Evolutionary conservation across 1,140 invertebrate species (phyloP), one percentile per base, ranked within the genome.

Genomic region (Battus philenor): DNA sequence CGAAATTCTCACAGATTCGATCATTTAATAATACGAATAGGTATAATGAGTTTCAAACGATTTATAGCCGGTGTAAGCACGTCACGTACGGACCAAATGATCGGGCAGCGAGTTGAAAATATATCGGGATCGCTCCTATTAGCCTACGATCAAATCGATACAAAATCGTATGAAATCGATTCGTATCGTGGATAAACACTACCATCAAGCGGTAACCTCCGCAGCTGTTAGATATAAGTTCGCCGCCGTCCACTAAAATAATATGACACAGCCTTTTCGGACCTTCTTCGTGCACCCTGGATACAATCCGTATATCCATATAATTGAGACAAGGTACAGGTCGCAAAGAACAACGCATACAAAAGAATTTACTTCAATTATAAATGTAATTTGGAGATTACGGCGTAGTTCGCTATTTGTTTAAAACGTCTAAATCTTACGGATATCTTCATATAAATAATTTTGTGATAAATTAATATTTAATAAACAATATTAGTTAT

Each of bases 221-320:
- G 80, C 80, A 84, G 77, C 77, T 81, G 80, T 76, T 78, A 74
- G 72, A 71, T 66, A 68, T 63, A 61, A 70, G 70, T 75, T 70
- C 74, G 64, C 60, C 77, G 80, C 74, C 75, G 77, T 76, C 80
- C 77, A 79, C 77, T 81, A 79, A 80, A 80, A 80, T 77, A 81
- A 81, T 84, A 81, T 80, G 80, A 81, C 80, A 81, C 67, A 81
- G 77, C 75, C 77, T 58, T 84, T 84, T 81, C 59, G 68, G 69
- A 67, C 68, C 64, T 67, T 59, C 64, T 67, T 63, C 50, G 50
- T 50, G 47, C 44, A 49, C 52, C 65, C 66, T 55, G 44, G 45
- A 43, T 46, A 69, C 72, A 71, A 64, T 72, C 59, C 46, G 69
- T 67, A 68, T 68, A 69, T 64, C 61, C 59, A 66, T 50, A 50